Percentiles rank a stretch among this genome's conserved stretches.
Evolutionary conservation across 2,113 vertebrate genomes (phyloP).

Genomic region (Lycaon pictus): DNA sequence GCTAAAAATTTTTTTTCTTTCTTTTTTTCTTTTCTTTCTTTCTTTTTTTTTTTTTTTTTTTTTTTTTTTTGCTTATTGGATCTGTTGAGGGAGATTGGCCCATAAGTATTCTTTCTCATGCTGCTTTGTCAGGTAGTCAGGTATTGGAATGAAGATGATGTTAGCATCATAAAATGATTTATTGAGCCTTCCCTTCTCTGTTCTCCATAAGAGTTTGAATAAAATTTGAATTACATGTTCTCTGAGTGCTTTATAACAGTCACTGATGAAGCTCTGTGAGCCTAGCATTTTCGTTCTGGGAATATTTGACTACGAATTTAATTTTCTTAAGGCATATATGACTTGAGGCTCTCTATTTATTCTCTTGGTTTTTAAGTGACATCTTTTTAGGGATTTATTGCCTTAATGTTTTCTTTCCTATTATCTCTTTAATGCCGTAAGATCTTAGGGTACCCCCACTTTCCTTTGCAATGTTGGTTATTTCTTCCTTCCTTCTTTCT

Average conservation of each 20-base stretch:
- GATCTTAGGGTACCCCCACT: neutral
- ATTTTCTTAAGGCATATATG: neutral
- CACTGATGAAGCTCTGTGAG: neutral
- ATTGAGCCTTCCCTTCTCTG: neutral
- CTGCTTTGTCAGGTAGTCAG: neutral
- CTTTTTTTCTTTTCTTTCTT: neutral
- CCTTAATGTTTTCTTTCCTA: neutral
- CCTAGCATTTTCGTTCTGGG: neutral
- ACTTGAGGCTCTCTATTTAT: neutral
- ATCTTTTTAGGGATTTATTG: neutral
- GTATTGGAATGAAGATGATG: neutral
- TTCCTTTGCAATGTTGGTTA: neutral
- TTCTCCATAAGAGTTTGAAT: neutral
- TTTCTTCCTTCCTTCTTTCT: neutral
- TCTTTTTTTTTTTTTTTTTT: no score
- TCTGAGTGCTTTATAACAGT: neutral
- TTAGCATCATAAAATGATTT: neutral
- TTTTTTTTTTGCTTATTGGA: neutral
- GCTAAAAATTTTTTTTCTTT: neutral
- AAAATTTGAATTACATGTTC: neutral
- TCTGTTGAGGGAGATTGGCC: neutral
- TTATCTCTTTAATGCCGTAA: neutral
- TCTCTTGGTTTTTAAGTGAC: neutral
- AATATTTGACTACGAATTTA: neutral
- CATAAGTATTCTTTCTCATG: neutral